Percentiles rank a stretch among this genome's conserved stretches.
Evolutionary conservation across 2,797 vertebrate species (phyloP).

Genomic region (Eulemur coronatus): DNA sequence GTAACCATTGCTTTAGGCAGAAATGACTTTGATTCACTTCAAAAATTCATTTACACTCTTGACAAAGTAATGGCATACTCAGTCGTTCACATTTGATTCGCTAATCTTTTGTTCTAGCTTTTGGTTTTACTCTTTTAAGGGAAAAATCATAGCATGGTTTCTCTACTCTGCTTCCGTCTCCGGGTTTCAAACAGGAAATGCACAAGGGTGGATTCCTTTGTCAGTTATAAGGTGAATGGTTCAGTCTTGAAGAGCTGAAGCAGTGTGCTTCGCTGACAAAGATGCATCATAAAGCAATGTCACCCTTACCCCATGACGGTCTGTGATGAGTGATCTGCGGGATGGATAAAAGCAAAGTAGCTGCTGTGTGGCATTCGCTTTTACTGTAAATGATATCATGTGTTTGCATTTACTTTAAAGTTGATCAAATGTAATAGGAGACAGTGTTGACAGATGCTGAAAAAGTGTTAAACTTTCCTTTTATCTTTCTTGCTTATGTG

Average conservation of each 20-base stretch:
- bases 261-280: constrained; percentile 50
- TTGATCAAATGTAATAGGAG: constrained; percentile 78
- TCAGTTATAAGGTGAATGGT: constrained; percentile 36
- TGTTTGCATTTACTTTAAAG: constrained; percentile 80
- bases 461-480: constrained; percentile 80
- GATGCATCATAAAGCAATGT: constrained; percentile 65
- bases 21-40: background rate
- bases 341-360: constrained; percentile 77
- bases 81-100: constrained; percentile 21
- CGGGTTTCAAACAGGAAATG: constrained; percentile 42
- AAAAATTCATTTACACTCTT: background rate
- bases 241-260: constrained; percentile 18
- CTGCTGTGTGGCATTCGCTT: constrained; percentile 75
- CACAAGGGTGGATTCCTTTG: constrained; percentile 28
- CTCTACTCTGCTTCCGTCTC: constrained; percentile 50
- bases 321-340: constrained; percentile 72
- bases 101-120: background rate
- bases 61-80: background rate
- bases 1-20: background rate
- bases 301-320: constrained; percentile 4
- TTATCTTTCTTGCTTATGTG: constrained; percentile 71
- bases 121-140: background rate
- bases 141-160: background rate
- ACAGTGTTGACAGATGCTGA: constrained; percentile 76
- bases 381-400: constrained; percentile 78